phyloP scores from a whole-genome alignment of 1,140 invertebrate genomes.

The Oryzaephilus surinamensis region DNA sequence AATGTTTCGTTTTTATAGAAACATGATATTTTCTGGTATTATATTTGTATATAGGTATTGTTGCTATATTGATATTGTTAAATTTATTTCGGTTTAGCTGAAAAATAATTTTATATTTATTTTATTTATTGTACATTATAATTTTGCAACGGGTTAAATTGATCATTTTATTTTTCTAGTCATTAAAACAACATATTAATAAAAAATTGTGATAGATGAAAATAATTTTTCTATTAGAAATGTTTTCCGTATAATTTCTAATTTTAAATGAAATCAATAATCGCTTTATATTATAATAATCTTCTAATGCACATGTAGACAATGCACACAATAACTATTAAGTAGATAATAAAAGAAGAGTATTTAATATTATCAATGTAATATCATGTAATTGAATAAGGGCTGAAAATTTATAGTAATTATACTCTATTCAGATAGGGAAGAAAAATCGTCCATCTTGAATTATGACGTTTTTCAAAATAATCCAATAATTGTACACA shows the following conservation, averaged over 20 bases:
- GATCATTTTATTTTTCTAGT: conserved; percentile 2
- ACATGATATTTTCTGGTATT: conserved; percentile 8
- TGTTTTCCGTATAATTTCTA: no score
- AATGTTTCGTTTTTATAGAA: no score
- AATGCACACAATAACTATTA: conserved; percentile 12
- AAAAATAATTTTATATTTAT: conserved; percentile 5
- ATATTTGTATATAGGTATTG: conserved; percentile 1
- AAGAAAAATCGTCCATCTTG: neutral
- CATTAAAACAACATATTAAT: conserved; percentile 2
- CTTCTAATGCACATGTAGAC: conserved; percentile 21
- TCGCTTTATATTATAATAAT: conserved; percentile 3
- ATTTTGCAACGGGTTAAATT: no score
- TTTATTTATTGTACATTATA: conserved; percentile 8
- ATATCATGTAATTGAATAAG: neutral
- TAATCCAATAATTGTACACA: neutral
- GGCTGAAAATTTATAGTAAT: no score
- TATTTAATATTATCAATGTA: neutral
- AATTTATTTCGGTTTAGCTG: conserved; percentile 5
- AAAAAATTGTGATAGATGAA: conserved; percentile 8
- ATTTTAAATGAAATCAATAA: conserved; percentile 5
- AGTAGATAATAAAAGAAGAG: neutral
- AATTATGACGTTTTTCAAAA: neutral
- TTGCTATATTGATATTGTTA: conserved; percentile 3
- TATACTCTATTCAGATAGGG: no score
- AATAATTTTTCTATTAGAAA: conserved; percentile 7